phyloP scores from a whole-genome alignment of 1,140 invertebrate species.

The Brachionus calyciflorus region DNA sequence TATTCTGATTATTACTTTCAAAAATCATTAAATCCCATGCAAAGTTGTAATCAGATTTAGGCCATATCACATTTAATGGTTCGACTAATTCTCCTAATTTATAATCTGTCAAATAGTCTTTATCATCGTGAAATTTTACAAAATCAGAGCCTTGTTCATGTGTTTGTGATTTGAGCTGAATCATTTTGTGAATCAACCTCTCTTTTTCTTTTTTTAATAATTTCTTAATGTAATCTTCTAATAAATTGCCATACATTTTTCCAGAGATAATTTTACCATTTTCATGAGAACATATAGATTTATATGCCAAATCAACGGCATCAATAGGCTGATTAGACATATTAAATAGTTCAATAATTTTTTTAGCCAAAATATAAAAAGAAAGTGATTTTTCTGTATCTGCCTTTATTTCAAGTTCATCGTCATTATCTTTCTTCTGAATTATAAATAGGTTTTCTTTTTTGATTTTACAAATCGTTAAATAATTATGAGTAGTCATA shows the following conservation, averaged over 20 bases:
- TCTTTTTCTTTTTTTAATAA: neutral
- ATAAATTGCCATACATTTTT: neutral
- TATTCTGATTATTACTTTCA: too few species aligned
- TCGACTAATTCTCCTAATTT: too few species aligned
- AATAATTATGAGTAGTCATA: constrained; percentile 2
- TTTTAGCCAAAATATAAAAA: neutral
- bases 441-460: neutral
- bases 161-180: too few species aligned
- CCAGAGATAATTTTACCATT: neutral
- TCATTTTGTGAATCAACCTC: too few species aligned
- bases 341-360: neutral
- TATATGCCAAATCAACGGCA: neutral
- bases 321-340: neutral
- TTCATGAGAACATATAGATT: neutral
- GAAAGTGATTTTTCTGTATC: neutral
- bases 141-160: too few species aligned
- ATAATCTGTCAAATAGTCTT: too few species aligned
- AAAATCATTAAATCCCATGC: neutral
- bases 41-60: neutral
- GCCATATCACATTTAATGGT: neutral
- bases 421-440: neutral
- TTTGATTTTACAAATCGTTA: constrained; percentile 7
- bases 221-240: neutral
- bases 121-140: too few species aligned
- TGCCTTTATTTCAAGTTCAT: neutral